Percentiles rank a stretch among this genome's conserved stretches.
phyloP scores from a whole-genome alignment of 2,113 vertebrate genomes.

The Colistium nudipinnis region DNA sequence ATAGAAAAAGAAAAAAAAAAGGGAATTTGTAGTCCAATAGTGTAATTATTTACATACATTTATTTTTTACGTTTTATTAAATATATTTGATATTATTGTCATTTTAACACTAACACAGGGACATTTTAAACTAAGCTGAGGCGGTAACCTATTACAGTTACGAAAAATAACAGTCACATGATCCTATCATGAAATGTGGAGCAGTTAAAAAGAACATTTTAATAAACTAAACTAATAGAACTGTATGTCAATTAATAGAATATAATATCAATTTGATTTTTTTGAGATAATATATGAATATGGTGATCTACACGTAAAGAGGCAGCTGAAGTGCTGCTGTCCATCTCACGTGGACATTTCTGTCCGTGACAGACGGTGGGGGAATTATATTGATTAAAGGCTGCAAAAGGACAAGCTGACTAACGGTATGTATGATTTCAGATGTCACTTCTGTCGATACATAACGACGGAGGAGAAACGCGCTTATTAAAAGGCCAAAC shows the following conservation, averaged over 20 bases:
- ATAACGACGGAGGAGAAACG: not conserved
- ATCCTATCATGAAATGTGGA: too few relatives aligned
- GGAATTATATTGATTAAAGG: constrained; percentile 30
- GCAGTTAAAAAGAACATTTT: too few relatives aligned
- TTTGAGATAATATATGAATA: too few relatives aligned
- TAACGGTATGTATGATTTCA: constrained; percentile 8
- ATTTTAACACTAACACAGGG: too few relatives aligned
- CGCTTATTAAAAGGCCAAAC: not conserved
- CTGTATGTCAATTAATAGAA: too few relatives aligned
- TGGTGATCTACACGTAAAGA: too few relatives aligned
- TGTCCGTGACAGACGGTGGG: constrained; percentile 33
- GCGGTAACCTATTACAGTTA: too few relatives aligned
- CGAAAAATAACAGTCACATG: too few relatives aligned
- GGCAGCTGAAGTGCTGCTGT: not conserved
- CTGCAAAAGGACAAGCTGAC: constrained; percentile 19
- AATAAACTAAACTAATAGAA: too few relatives aligned
- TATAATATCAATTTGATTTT: too few relatives aligned
- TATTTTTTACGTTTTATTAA: not conserved
- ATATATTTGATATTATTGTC: not conserved
- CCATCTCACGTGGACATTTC: not conserved
- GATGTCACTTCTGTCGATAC: not conserved
- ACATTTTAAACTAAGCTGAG: too few relatives aligned
- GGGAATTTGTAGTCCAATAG: not conserved
- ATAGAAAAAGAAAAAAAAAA: not conserved
- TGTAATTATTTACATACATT: not conserved